Percentiles rank a stretch among this genome's conserved stretches.
These are phyloP conservation scores for Drosophila crucigera DNA, from an alignment of 2,888 invertebrate species.

Conservation along the genomic window DNA sequence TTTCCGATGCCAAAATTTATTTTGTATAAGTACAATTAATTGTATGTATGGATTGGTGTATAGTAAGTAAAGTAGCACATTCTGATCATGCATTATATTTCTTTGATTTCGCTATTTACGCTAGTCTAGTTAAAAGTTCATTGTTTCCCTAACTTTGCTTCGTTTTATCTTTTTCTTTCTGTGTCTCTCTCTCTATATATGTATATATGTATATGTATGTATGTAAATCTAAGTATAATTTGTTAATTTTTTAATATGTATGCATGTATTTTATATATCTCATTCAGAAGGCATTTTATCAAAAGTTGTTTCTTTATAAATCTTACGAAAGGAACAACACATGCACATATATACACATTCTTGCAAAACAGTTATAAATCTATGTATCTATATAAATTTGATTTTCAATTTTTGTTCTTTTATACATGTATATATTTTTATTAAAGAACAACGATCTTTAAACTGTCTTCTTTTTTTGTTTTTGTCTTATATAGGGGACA, in stretches of 20 bases:
- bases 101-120: slow-evolving; percentile 41
- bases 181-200: not conserved
- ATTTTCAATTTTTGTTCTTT: slow-evolving; percentile 12
- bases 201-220: slow-evolving; percentile 10
- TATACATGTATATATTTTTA: slow-evolving; percentile 10
- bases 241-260: slow-evolving; percentile 19
- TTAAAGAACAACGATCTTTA: slow-evolving; percentile 6
- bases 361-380: slow-evolving; percentile 44
- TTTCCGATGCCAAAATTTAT: slow-evolving; percentile 2
- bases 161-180: not conserved
- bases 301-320: slow-evolving; percentile 37
- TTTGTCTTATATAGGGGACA: slow-evolving; percentile 27
- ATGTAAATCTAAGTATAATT: slow-evolving; percentile 35
- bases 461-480: not conserved
- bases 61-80: slow-evolving; percentile 28
- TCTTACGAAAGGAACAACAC: slow-evolving; percentile 32
- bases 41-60: slow-evolving; percentile 19
- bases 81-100: slow-evolving; percentile 29
- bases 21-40: slow-evolving; percentile 39
- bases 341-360: slow-evolving; percentile 23
- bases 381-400: slow-evolving; percentile 34
- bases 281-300: slow-evolving; percentile 63
- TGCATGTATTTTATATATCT: slow-evolving; percentile 19
- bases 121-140: slow-evolving; percentile 51
- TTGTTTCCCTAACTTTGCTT: slow-evolving; percentile 48